These are phyloP conservation scores for Tholera decimalis DNA, from an alignment of 2,888 invertebrate species.

Conservation along the genomic window DNA sequence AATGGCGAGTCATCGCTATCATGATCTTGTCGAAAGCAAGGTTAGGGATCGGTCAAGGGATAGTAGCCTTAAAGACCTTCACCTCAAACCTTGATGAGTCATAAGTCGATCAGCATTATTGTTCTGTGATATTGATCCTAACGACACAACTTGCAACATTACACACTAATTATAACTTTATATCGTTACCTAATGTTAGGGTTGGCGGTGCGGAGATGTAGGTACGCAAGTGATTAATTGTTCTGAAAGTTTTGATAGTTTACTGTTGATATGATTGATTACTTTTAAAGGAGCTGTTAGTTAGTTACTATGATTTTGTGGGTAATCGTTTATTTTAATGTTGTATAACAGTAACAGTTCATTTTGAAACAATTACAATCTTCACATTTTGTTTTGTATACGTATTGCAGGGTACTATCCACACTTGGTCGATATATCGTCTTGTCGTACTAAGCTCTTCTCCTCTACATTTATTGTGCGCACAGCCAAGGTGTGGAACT, in stretches of 20 bases:
- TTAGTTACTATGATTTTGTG: not conserved
- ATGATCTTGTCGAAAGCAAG: slow-evolving; percentile 87
- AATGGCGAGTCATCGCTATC: slow-evolving; percentile 79
- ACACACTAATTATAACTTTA: slow-evolving; percentile 82
- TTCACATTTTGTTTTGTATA: not conserved
- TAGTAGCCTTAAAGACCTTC: slow-evolving; percentile 78
- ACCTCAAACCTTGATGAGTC: slow-evolving; percentile 85
- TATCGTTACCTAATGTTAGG: slow-evolving; percentile 72
- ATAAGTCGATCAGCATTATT: slow-evolving; percentile 76
- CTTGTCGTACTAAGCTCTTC: too few relatives aligned
- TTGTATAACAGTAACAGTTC: not conserved
- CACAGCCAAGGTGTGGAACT: too few relatives aligned
- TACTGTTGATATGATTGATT: slow-evolving; percentile 36
- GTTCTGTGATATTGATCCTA: slow-evolving; percentile 83
- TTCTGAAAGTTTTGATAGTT: not conserved
- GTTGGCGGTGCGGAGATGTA: slow-evolving; percentile 50
- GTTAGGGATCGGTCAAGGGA: slow-evolving; percentile 88
- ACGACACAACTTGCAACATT: slow-evolving; percentile 79
- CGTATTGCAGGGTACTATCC: too few relatives aligned
- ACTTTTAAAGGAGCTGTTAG: slow-evolving; percentile 41
- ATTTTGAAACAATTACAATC: not conserved
- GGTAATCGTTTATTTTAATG: not conserved
- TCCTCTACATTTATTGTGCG: too few relatives aligned
- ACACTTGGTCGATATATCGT: too few relatives aligned
- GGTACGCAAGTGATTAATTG: slow-evolving; percentile 34